Percentiles rank a stretch among this genome's conserved stretches.
phyloP scores from a whole-genome alignment of 1,140 invertebrate species.

The Trichonephila inaurata region DNA sequence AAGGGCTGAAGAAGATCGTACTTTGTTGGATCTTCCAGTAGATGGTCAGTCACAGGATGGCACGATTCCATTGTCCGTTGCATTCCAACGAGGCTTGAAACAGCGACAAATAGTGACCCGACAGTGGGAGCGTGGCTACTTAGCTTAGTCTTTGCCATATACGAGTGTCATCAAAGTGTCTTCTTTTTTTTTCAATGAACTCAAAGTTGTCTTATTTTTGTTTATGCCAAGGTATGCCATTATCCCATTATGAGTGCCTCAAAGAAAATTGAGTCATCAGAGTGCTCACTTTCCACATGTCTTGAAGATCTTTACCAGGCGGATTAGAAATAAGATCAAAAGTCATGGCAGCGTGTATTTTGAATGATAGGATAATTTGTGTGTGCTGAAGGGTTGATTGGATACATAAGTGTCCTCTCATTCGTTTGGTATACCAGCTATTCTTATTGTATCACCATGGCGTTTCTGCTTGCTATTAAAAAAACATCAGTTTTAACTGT shows the following conservation, averaged over 20 bases:
- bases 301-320: background rate
- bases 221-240: slow-evolving; percentile 11
- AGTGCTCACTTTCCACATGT: background rate
- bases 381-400: background rate
- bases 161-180: background rate
- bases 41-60: slow-evolving; percentile 82
- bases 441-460: background rate
- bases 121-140: slow-evolving; percentile 54
- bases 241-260: background rate
- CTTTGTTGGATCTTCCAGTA: slow-evolving; percentile 84
- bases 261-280: background rate
- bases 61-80: slow-evolving; percentile 84
- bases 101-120: slow-evolving; percentile 29
- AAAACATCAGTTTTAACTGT: background rate
- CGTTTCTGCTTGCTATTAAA: background rate
- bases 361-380: background rate
- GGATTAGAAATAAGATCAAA: background rate
- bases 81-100: slow-evolving; percentile 49
- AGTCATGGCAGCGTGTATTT: background rate
- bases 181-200: background rate
- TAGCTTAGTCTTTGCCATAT: slow-evolving; percentile 14
- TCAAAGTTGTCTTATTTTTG: background rate
- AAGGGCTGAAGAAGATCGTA: slow-evolving; percentile 79
- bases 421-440: background rate
- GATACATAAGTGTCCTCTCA: background rate